Evolutionary conservation across 2,888 invertebrate species (phyloP).

Genomic region (Acrobasis consociella): DNA sequence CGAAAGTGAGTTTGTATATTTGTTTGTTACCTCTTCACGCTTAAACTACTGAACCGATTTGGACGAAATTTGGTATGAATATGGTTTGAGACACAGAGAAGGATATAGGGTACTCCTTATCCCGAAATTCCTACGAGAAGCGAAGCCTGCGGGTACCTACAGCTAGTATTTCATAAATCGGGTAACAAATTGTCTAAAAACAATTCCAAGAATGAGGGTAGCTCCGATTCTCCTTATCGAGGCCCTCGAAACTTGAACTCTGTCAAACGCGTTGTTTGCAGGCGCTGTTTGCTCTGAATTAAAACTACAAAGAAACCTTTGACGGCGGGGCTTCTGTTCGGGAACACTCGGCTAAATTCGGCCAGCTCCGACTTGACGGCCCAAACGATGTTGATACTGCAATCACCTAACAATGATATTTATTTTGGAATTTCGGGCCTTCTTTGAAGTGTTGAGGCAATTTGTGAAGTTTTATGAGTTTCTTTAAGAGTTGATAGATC

Average conservation of each 20-base stretch:
- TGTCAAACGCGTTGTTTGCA: conserved; percentile 8
- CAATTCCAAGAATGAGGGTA: neutral
- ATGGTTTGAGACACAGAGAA: too few species aligned
- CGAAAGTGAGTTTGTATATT: too few species aligned
- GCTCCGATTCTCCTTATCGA: neutral
- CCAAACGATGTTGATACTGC: conserved; percentile 6
- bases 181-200: too few species aligned
- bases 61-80: too few species aligned
- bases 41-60: too few species aligned
- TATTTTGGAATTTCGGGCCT: neutral
- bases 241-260: neutral
- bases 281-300: conserved; percentile 13
- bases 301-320: conserved; percentile 19
- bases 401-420: conserved; percentile 11
- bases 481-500: neutral
- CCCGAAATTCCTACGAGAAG: too few species aligned
- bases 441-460: conserved; percentile 6
- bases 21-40: too few species aligned
- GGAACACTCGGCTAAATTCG: neutral
- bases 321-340: conserved; percentile 1
- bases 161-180: too few species aligned
- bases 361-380: neutral
- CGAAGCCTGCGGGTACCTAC: too few species aligned
- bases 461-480: neutral
- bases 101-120: too few species aligned